phyloP scores from a whole-genome alignment of 2,113 vertebrate species.

The Nycticorax nycticorax region DNA sequence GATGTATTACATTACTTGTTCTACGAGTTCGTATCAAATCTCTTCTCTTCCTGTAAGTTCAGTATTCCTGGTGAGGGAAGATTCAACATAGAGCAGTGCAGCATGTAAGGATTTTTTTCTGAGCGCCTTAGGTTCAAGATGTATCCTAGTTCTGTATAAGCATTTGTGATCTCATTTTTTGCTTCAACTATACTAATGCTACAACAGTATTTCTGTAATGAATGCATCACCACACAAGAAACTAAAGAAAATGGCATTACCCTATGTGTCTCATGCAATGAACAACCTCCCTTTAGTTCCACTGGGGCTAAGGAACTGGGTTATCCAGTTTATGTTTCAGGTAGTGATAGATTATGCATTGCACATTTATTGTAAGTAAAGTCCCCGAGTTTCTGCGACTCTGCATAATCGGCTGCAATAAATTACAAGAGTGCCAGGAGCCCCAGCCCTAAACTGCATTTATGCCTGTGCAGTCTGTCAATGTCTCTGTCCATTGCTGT shows the following conservation, averaged over 20 bases:
- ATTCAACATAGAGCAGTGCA: not conserved
- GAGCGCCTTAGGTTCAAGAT: not conserved
- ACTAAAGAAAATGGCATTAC: not conserved
- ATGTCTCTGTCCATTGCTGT: slow-evolving; percentile 68
- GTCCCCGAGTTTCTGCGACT: not conserved
- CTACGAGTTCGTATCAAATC: not conserved
- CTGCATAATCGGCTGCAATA: slow-evolving; percentile 36
- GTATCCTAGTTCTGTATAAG: not conserved
- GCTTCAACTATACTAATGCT: not conserved
- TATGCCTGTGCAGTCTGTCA: slow-evolving; percentile 61
- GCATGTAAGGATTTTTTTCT: not conserved
- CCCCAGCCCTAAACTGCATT: slow-evolving; percentile 5
- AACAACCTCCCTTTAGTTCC: not conserved
- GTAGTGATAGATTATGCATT: slow-evolving; percentile 31
- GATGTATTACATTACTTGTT: not conserved
- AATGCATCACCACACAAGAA: not conserved
- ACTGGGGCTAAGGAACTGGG: not conserved
- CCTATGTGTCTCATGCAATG: not conserved
- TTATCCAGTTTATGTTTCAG: slow-evolving; percentile 41
- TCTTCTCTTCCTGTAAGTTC: not conserved
- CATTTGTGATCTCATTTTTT: not conserved
- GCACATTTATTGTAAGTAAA: slow-evolving; percentile 34
- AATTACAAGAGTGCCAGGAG: slow-evolving; percentile 21
- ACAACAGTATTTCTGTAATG: not conserved
- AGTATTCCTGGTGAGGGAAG: not conserved